Base-by-base conservation (phyloP, 2,113 vertebrate genomes). In the Telmatochromis sp. region DNA sequence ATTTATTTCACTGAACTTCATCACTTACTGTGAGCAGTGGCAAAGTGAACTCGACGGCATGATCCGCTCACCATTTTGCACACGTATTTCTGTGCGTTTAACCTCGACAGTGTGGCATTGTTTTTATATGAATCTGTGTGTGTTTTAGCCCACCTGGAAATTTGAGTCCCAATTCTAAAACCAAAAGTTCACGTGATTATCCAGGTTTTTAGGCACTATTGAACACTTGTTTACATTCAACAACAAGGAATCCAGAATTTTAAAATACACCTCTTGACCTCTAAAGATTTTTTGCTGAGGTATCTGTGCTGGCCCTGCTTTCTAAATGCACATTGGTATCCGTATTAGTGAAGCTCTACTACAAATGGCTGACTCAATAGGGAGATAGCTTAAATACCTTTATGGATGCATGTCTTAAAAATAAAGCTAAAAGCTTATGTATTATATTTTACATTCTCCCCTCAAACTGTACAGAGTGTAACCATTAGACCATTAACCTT, bases 1-100 rank as follows among this genome's bases (percentile, higher is more conserved):
- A 78, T 82, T 60, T 75, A 84, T 91, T 84, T 89, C 85, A 89
- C 88, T 68, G 63, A 53, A 47, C 51, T 87, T 91, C 13, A 40
- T 82, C 51, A n/a, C 71, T 89, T 42, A 40, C 51, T 82, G 21
- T 73, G 51, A 65, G 33, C n/a, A 68, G 86, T 28, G 80, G 65
- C 15, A 15, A 57, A 63, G 37, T 83, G 42, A 57, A 83, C 90
- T 85, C 58, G 7, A 78, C 15, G 23, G 45, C 80, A 80, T 82
- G 68, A 58, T 63, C 81, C 9, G 15, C 57, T 82, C 79, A 65
- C 68, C 73, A 35, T 81, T 80, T 58, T 73, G 53, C 71, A 50
- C 65, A 31, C 13, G 7, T 73, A 23, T 84, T 83, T 81, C 40
- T 55, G 21, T 83, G 7, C 4, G 2, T 80, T 83, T 84, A 82